These are phyloP conservation scores for Craniophora ligustri DNA, from an alignment of 2,888 invertebrate genomes.

Conservation along the genomic window DNA sequence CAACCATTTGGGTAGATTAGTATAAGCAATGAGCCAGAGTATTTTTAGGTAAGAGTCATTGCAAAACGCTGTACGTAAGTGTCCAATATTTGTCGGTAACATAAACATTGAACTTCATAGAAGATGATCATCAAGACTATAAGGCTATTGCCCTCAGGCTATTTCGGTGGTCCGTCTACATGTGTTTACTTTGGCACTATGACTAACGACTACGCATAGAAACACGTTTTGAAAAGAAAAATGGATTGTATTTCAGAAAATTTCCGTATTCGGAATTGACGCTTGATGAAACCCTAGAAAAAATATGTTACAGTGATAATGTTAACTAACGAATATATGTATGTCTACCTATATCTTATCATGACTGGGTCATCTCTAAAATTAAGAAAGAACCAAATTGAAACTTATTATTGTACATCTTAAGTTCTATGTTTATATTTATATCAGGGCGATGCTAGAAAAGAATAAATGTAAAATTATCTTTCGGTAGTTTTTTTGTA, in stretches of 20 bases:
- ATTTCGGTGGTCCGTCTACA: constrained; percentile 63
- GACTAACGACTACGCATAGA: constrained; percentile 31
- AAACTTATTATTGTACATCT: too few relatives aligned
- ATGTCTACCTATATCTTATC: too few relatives aligned
- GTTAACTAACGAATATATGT: too few relatives aligned
- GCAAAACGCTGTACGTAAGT: background rate
- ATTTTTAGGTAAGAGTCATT: background rate
- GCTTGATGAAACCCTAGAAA: background rate
- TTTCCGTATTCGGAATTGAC: constrained; percentile 27
- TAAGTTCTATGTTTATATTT: too few relatives aligned
- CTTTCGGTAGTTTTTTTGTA: constrained; percentile 1
- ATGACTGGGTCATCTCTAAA: too few relatives aligned
- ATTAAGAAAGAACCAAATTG: too few relatives aligned
- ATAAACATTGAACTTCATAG: constrained; percentile 60
- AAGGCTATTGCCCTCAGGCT: constrained; percentile 74
- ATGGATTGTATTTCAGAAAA: constrained; percentile 1
- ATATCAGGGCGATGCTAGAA: too few relatives aligned
- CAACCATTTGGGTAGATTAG: background rate
- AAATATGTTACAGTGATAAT: background rate
- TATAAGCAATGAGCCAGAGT: background rate
- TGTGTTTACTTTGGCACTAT: constrained; percentile 69
- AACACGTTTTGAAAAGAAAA: constrained; percentile 14
- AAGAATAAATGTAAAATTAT: too few relatives aligned
- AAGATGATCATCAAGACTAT: constrained; percentile 53
- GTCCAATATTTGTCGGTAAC: constrained; percentile 23